Base-by-base conservation (phyloP, 2,113 vertebrate species). In the Lethenteron camtschaticum region DNA sequence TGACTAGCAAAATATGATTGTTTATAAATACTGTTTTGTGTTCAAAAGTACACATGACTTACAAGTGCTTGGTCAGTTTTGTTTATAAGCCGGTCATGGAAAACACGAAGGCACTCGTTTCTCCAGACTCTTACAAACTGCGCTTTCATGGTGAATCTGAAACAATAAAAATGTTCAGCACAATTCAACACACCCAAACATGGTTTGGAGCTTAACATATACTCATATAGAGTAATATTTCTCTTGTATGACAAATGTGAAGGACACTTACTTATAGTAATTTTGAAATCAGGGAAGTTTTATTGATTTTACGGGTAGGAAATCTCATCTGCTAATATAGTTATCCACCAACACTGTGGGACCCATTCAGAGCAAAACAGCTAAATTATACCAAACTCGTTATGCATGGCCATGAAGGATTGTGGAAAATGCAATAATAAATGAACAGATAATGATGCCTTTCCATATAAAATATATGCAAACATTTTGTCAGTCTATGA, bases 121-220 rank as follows among this genome's bases (percentile, higher is more conserved):
- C 94, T 86, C 94, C 94, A 99, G 3, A 92, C 86, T 66, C 94
- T 82, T 70, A 90, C 86, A 85, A 96, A 92, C 73, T 90, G 85
- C 55, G 79, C 68, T 69, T 85, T 81, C 1, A 78, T 87, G 70
- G 81, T 79, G 81, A 91, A 90, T 76, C 94, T 99, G 71, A 58
- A 71, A 69, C 68, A 13, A 71, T 2, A 5, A 68, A 63, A 66
- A 58, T 72, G 1, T 55, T 14, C 16, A 18, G 13, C 16, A 13
- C 16, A 18, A 14, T 14, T 63, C 16, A 63, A 63, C 13, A 63
- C 13, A 13, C 13, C 59, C 59, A 63, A 14, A 18, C 16, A 18
- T 63, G 59, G 16, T 14, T 63, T 14, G 13, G 13, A 63, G 13
- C 8, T 63, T 13, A 63, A 63, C 16, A 63, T 14, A 14, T 63